A percentile compares a stretch with the other conserved stretches of the same genome.
These are phyloP conservation scores for Labia minor DNA, from an alignment of 2,888 invertebrate genomes.

Conservation along the genomic window DNA sequence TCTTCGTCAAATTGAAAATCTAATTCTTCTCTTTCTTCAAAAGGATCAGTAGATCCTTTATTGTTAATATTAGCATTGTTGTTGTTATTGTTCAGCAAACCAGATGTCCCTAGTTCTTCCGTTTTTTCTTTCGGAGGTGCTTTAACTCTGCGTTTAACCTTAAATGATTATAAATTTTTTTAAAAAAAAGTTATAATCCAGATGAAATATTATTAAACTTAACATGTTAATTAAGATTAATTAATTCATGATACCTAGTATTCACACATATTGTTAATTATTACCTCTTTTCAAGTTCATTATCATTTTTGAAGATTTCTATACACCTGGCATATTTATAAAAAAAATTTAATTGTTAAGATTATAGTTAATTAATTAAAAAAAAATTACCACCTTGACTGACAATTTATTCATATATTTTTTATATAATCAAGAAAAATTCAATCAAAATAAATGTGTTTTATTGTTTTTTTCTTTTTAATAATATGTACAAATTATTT, in stretches of 20 bases:
- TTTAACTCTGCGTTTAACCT: conserved; percentile 40
- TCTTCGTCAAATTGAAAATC: conserved; percentile 98
- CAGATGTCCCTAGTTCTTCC: not conserved
- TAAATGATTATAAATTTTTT: conserved; percentile 19
- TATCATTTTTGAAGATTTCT: not conserved
- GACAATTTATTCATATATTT: too few species aligned
- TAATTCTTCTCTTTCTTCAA: conserved; percentile 61
- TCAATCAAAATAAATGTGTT: too few species aligned
- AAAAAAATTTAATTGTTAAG: not conserved
- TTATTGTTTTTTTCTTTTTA: too few species aligned
- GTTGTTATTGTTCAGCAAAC: not conserved
- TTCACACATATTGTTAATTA: too few species aligned
- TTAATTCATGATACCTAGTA: too few species aligned
- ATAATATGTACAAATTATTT: too few species aligned
- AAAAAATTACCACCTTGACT: too few species aligned
- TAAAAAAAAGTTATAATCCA: too few species aligned
- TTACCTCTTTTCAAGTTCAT: too few species aligned
- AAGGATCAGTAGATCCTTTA: not conserved
- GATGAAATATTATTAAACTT: too few species aligned
- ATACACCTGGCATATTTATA: not conserved
- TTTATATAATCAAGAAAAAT: too few species aligned
- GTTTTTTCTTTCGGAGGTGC: conserved; percentile 28
- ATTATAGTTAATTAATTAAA: not conserved
- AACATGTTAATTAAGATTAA: too few species aligned
- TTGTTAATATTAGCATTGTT: conserved; percentile 25